phyloP scores from a whole-genome alignment of 2,888 invertebrate genomes.

The Strigamia maritima region DNA sequence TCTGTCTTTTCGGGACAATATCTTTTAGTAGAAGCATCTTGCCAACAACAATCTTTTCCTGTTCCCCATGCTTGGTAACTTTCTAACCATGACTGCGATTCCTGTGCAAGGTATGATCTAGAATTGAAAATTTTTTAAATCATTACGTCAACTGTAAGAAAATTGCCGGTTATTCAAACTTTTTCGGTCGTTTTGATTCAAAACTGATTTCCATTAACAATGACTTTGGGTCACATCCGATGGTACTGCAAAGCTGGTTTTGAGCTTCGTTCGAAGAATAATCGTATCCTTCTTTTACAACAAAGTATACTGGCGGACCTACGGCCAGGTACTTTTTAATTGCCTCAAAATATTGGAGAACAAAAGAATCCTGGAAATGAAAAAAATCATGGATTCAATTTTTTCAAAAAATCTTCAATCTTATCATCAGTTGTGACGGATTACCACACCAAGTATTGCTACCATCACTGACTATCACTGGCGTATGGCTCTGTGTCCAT shows the following conservation, averaged over 20 bases:
- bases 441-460: too few species aligned
- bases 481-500: too few species aligned
- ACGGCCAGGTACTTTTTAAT: slow-evolving; percentile 80
- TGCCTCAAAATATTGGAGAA: slow-evolving; percentile 82
- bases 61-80: slow-evolving; percentile 87
- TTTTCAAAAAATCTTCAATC: too few species aligned
- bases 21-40: not conserved
- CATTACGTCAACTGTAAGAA: too few species aligned
- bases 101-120: slow-evolving; percentile 76
- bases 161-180: not conserved
- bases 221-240: slow-evolving; percentile 45
- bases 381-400: too few species aligned
- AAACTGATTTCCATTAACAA: slow-evolving; percentile 40
- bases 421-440: too few species aligned
- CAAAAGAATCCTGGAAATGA: slow-evolving; percentile 72
- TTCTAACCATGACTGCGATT: slow-evolving; percentile 91
- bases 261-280: slow-evolving; percentile 52
- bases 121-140: too few species aligned
- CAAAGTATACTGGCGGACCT: slow-evolving; percentile 91
- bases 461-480: too few species aligned
- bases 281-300: slow-evolving; percentile 65
- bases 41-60: not conserved
- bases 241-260: slow-evolving; percentile 53
- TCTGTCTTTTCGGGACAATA: not conserved
- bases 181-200: not conserved